These are phyloP conservation scores for Zosterops hypoxanthus DNA, from an alignment of 2,113 vertebrate genomes.

Conservation along the genomic window DNA sequence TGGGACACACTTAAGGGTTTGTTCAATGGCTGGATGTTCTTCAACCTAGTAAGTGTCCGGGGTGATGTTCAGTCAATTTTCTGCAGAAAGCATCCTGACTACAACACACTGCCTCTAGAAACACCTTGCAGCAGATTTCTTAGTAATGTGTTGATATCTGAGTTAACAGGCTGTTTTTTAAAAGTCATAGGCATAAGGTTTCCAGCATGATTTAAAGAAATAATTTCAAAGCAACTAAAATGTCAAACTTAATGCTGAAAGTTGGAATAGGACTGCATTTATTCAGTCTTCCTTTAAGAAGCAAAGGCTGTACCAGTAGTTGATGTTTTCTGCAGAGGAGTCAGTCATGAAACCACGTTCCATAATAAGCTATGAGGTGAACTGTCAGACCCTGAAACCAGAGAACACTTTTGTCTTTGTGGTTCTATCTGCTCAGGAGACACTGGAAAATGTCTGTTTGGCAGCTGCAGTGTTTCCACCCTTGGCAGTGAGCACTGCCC, in stretches of 20 bases:
- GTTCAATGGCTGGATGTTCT: background rate
- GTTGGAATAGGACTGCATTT: slow-evolving; percentile 18
- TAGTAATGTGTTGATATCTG: background rate
- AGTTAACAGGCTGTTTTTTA: background rate
- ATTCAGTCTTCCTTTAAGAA: slow-evolving; percentile 37
- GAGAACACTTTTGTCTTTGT: background rate
- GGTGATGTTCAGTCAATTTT: background rate
- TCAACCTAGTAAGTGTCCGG: background rate
- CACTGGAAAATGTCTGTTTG: background rate
- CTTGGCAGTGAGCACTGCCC: background rate
- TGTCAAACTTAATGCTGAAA: background rate
- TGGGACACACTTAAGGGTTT: background rate
- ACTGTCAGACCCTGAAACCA: background rate
- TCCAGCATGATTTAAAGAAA: slow-evolving; percentile 11
- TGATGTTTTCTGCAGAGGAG: background rate
- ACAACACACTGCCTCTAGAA: background rate
- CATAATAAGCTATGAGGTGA: background rate
- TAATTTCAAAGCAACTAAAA: slow-evolving; percentile 50
- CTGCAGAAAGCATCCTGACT: background rate
- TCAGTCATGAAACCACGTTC: background rate
- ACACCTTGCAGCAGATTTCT: background rate
- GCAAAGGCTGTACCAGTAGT: background rate
- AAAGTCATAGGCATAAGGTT: background rate
- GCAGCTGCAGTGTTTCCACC: background rate
- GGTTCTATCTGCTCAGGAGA: background rate